Evolutionary conservation across 2,797 vertebrate species (phyloP).

Genomic region (Orientallactaga sibirica): DNA sequence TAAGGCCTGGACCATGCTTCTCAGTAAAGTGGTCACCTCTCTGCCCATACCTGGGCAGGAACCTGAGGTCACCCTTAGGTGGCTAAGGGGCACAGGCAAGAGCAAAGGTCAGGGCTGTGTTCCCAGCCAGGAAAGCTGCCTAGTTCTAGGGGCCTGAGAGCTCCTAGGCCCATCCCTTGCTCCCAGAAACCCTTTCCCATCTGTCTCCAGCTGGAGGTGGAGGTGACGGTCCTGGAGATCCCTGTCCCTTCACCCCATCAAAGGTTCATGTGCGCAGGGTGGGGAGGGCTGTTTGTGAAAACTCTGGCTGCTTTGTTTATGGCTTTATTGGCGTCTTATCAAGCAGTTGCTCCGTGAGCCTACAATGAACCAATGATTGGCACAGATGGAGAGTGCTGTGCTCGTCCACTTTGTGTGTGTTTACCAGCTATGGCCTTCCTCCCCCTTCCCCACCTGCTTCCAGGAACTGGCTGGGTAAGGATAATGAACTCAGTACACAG

Average conservation of each 20-base stretch:
- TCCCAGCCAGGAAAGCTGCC: not conserved
- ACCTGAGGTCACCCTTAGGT: not conserved
- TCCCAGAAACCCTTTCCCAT: not conserved
- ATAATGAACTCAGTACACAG: slow-evolving; percentile 39
- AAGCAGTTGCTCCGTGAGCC: slow-evolving; percentile 48
- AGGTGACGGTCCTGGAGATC: not conserved
- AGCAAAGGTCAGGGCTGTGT: not conserved
- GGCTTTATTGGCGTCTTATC: slow-evolving; percentile 81
- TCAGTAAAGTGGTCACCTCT: not conserved
- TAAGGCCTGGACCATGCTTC: not conserved
- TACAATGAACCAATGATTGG: slow-evolving; percentile 19
- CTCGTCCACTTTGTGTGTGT: not conserved
- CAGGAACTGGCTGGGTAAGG: slow-evolving; percentile 53
- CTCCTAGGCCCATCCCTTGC: accelerated
- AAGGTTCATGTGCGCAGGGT: slow-evolving; percentile 5
- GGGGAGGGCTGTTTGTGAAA: slow-evolving; percentile 58
- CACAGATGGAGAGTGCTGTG: not conserved
- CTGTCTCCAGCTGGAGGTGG: not conserved
- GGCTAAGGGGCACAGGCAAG: not conserved
- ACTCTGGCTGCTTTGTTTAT: slow-evolving; percentile 69
- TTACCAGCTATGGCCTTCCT: slow-evolving; percentile 40
- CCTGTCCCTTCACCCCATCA: not conserved
- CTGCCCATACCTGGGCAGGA: not conserved
- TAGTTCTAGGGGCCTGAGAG: not conserved
- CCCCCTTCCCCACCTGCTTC: slow-evolving; percentile 53